Evolutionary conservation across 2,888 invertebrate genomes (phyloP), one percentile per base, ranked within the genome.

Genomic region (Agonopterix heracliana): DNA sequence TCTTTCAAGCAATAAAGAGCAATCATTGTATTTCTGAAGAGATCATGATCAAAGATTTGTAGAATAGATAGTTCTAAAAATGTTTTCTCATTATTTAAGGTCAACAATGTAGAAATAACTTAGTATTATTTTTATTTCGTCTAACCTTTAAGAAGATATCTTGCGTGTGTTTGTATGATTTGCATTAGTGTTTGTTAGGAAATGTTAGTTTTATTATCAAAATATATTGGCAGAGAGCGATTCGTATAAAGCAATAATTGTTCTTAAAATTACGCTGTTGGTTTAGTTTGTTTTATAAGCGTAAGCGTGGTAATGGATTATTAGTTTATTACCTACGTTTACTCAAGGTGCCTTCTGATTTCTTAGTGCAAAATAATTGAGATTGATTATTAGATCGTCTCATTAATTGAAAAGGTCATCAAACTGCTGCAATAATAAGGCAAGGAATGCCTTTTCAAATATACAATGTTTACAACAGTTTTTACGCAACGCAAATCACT

Each of bases 271-370:
- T 26, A 3, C 26, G 26, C 26, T 26, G 26, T 26, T 26, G 26
- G 26, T 26, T 26, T 5, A 26, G 7, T 26, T 26, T 26, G 7
- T 5, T 26, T 26, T 26, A 26, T 7, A 26, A 26, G n/a, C n/a
- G n/a, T 1, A 26, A 26, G 26, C 26, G 5, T 5, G 26, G 26
- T 26, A 34, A 17, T 13, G 13, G 41, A 13, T n/a, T 42, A 34
- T 34, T 44, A 14, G 13, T 36, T 12, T 7, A 7, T 45, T 38
- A 10, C 45, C 14, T 10, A 10, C 8, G 44, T 13, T 13, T n/a
- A 45, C 3, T 12, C 47, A 54, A 58, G 72, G 74, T 74, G 74
- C 74, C 74, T 71, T 74, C 50, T 48, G 43, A 54, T 60, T 61
- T 61, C 48, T 55, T 66, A 72, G 71, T 74, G 74, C 73, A 52